Conservation (phyloP, 2,113 vertebrate species). For the Oxyura jamaicensis region DNA sequence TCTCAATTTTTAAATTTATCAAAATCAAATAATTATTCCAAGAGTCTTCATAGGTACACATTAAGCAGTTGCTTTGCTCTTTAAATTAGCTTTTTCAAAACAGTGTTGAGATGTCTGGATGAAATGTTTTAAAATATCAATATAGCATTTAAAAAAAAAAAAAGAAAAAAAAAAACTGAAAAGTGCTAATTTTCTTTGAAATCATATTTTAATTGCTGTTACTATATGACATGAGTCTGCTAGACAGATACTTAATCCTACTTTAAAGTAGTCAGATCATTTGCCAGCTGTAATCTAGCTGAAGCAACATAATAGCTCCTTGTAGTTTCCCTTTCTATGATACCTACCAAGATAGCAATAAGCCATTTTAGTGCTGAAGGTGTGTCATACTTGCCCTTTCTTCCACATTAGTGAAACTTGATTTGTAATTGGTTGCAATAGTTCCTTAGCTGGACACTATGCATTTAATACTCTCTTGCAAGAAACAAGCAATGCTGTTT, state of each 20-base stretch:
- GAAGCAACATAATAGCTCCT: not conserved
- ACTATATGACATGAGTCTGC: not conserved
- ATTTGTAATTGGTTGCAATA: not conserved
- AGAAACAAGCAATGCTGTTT: not conserved
- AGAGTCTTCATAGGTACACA: not conserved
- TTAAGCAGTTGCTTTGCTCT: not conserved
- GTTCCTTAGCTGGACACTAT: not conserved
- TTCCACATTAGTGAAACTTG: not conserved
- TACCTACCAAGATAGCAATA: not conserved
- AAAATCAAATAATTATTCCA: not conserved
- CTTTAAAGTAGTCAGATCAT: not conserved
- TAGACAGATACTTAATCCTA: not conserved
- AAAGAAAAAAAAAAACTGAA: not conserved
- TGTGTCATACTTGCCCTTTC: not conserved
- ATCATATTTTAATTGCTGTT: not conserved
- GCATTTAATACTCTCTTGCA: not conserved
- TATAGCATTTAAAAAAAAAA: not conserved
- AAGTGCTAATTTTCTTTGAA: not conserved
- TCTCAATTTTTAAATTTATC: not conserved
- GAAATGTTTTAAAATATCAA: not conserved
- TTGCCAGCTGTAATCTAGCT: not conserved
- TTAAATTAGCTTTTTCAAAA: not conserved
- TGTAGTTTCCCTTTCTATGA: not conserved
- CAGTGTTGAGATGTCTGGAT: not conserved
- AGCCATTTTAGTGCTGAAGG: not conserved